Base-by-base conservation (phyloP, 2,797 vertebrate genomes). In the Acrocephalus scirpaceus region DNA sequence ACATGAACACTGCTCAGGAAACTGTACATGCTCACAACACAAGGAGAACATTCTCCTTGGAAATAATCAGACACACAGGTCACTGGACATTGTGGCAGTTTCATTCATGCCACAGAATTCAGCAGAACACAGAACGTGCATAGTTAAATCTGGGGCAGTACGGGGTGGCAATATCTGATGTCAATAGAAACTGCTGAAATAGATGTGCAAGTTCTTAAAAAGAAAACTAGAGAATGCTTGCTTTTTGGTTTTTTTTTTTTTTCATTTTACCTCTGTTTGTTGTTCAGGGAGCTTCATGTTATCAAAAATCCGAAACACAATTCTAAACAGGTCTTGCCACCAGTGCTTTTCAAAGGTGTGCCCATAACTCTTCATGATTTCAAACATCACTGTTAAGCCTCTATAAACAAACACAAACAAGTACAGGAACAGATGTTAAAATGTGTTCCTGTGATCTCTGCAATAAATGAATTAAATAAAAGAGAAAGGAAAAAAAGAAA, bases 321-420 rank as follows among this genome's bases (percentile, higher is more conserved):
- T 99, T 92, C 99, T 98, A 96, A 99, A 99, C 75, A 99, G 98
- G 97, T 99, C 99, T 69, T 99, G 99, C 99, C 99, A 99, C 99
- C 99, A 99, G 82, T 99, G 99, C 79, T 99, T 99, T 97, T 99
- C 99, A 91, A 99, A 99, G 32, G 99, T 99, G 93, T 98, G 98
- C 19, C 99, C 99, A 1, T 99, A 99, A 94, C 99, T 99, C 97
- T 99, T 99, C 99, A 99, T 99, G 95, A 99, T 99, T 98, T 99
- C 99, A 96, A 99, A 99, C 99, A 99, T 99, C 93, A 99, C 99
- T 0, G 99, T 99, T 90, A 99, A 98, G 38, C 99, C 99, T 94
- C 99, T 99, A 56, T 17, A 94, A 96, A 70, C 6, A 88, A 96
- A 50, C 16, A 72, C 79, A 90, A 93, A 82, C 30, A 96, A 77